These are phyloP conservation scores for Eugnorisma glareosa DNA, from an alignment of 2,888 invertebrate genomes.

Conservation along the genomic window DNA sequence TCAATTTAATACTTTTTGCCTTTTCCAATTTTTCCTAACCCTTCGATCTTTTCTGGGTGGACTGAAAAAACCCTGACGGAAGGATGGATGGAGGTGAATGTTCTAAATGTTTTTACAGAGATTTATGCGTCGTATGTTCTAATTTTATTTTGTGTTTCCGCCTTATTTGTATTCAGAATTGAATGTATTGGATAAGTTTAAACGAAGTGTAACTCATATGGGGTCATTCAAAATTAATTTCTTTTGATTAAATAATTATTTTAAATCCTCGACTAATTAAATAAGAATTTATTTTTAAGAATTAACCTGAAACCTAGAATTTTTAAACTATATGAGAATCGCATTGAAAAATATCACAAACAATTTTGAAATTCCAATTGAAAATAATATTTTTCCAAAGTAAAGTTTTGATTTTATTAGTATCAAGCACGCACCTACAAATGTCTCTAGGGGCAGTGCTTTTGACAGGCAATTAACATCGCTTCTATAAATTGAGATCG, in stretches of 20 bases:
- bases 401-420: constrained; percentile 34
- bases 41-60: constrained; percentile 24
- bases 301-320: too few species aligned
- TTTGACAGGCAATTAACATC: constrained; percentile 77
- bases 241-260: background rate
- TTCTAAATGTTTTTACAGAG: constrained; percentile 40
- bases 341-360: background rate
- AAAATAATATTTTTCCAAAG: background rate
- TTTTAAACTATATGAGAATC: background rate
- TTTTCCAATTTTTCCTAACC: constrained; percentile 6
- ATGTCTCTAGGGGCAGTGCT: constrained; percentile 63
- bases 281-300: background rate
- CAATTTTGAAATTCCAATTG: background rate
- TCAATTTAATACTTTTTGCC: constrained; percentile 1
- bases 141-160: constrained; percentile 26
- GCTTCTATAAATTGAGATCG: constrained; percentile 71
- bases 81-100: constrained; percentile 29
- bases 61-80: constrained; percentile 47
- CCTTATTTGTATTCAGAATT: constrained; percentile 25
- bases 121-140: constrained; percentile 37
- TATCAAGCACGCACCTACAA: constrained; percentile 53
- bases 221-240: background rate
- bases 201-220: background rate
- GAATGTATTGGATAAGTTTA: background rate
- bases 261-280: background rate